A percentile compares a stretch with the other conserved stretches of the same genome.
Conservation (phyloP, 2,797 vertebrate species). For the Rhyacichthys aspro region DNA sequence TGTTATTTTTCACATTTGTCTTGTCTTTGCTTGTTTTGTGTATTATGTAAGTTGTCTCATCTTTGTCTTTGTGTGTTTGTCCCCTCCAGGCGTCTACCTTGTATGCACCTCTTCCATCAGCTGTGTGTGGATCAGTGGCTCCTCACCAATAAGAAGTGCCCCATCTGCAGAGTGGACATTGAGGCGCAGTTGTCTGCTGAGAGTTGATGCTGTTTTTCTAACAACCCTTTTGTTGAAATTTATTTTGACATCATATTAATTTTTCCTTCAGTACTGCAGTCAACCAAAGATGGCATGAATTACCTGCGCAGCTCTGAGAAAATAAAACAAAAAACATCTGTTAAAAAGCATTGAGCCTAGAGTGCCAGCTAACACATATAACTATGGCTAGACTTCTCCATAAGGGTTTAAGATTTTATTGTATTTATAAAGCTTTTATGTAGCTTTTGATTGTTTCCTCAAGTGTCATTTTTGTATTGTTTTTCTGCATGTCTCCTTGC, state of each 20-base stretch:
- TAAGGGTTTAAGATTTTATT: constrained; percentile 92
- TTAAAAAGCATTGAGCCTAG: constrained; percentile 84
- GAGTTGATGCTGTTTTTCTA: constrained; percentile 94
- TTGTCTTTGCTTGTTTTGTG: too few species aligned
- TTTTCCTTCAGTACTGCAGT: constrained; percentile 95
- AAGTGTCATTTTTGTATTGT: constrained; percentile 86
- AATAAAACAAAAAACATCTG: constrained; percentile 69
- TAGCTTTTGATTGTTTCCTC: constrained; percentile 91
- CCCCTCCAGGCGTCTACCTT: constrained; percentile 90
- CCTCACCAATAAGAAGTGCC: constrained; percentile 99
- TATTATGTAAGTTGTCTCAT: too few species aligned
- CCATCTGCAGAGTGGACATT: constrained; percentile 99
- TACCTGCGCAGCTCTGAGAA: constrained; percentile 89
- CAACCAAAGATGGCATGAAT: constrained; percentile 99
- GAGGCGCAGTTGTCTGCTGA: constrained; percentile 97
- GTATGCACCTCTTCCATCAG: constrained; percentile 99
- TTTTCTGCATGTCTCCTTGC: constrained; percentile 99
- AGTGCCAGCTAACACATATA: constrained; percentile 94
- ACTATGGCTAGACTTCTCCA: constrained; percentile 93
- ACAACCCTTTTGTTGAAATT: constrained; percentile 79
- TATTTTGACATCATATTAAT: constrained; percentile 80
- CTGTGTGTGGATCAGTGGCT: constrained; percentile 99
- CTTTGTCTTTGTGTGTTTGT: constrained; percentile 5
- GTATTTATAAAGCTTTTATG: constrained; percentile 98
- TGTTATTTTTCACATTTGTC: not conserved